Conservation (phyloP, 2,113 vertebrate species). For the Calidris pygmaea region DNA sequence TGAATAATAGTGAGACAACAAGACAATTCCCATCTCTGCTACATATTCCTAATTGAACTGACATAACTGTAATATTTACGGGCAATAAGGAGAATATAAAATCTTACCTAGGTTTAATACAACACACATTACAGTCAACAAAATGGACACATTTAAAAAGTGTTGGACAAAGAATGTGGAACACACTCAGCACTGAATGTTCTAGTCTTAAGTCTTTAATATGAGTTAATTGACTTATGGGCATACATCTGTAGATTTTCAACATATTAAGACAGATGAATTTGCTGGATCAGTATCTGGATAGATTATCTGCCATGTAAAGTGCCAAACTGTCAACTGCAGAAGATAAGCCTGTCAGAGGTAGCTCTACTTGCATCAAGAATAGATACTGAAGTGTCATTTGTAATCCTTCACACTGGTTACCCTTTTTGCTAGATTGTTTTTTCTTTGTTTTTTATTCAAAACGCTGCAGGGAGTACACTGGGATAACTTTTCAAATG, state of each 20-base stretch:
- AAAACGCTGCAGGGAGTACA: neutral
- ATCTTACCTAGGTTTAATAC: neutral
- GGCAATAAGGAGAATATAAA: accelerated
- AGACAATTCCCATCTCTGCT: neutral
- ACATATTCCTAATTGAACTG: neutral
- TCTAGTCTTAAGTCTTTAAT: neutral
- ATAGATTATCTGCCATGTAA: constrained; percentile 29
- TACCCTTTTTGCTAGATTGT: neutral
- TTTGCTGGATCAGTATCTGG: neutral
- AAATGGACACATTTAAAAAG: neutral
- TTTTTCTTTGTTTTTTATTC: neutral
- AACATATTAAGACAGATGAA: neutral
- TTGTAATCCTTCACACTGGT: neutral
- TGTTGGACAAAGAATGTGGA: neutral
- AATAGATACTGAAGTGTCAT: neutral
- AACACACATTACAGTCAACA: neutral
- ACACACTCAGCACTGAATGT: neutral
- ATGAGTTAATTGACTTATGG: neutral
- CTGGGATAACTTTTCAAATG: neutral
- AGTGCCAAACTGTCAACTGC: neutral
- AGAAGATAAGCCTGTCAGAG: neutral
- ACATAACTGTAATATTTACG: neutral
- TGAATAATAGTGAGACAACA: neutral
- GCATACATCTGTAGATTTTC: neutral
- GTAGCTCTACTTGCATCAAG: neutral